Conservation (phyloP, 2,888 invertebrate genomes). For the Meganola albula region DNA sequence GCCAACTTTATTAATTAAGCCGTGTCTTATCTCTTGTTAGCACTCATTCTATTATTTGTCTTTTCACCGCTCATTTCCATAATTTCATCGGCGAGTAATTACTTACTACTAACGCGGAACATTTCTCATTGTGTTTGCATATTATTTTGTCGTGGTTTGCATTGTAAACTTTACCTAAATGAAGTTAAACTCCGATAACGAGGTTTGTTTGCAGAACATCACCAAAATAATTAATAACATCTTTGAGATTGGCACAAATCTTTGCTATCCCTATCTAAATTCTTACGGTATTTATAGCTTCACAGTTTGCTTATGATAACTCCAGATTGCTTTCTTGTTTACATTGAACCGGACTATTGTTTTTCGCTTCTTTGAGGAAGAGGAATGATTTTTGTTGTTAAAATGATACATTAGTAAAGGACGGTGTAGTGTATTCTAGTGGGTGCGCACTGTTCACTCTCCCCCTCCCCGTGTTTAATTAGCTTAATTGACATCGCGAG, state of each 20-base stretch:
- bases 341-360: constrained; percentile 43
- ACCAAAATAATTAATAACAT: constrained; percentile 19
- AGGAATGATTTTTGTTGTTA: constrained; percentile 60
- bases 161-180: constrained; percentile 50
- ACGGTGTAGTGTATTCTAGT: too few relatives aligned
- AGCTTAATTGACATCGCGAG: constrained; percentile 77
- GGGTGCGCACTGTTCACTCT: constrained; percentile 46
- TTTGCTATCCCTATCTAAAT: too few relatives aligned
- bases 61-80: constrained; percentile 77
- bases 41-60: constrained; percentile 78
- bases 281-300: constrained; percentile 19
- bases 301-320: constrained; percentile 21
- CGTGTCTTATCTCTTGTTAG: constrained; percentile 78
- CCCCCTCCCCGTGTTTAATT: constrained; percentile 73
- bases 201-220: constrained; percentile 26
- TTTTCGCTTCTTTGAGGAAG: constrained; percentile 48
- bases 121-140: constrained; percentile 68
- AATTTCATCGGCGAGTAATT: constrained; percentile 74
- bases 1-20: constrained; percentile 78
- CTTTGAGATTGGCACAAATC: constrained; percentile 10
- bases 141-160: constrained; percentile 64
- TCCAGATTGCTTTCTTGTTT: constrained; percentile 23
- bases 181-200: constrained; percentile 38
- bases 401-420: constrained; percentile 62
- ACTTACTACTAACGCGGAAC: constrained; percentile 67